Percentiles rank a stretch among this genome's conserved stretches.
Evolutionary conservation across 2,888 invertebrate species (phyloP).

Genomic region (Asteroscopus sphinx): DNA sequence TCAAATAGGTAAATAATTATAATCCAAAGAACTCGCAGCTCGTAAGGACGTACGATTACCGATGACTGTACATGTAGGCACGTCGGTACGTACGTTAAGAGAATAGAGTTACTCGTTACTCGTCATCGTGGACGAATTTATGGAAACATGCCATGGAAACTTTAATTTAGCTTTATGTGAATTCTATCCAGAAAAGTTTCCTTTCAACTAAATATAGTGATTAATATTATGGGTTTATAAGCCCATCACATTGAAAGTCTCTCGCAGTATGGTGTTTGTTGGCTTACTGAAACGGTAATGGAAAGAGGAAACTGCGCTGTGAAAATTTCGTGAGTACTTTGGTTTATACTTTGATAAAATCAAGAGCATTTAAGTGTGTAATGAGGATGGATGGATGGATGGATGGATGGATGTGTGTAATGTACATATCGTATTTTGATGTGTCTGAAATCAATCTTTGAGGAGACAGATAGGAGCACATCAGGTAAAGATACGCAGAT

Average conservation of each 20-base stretch:
- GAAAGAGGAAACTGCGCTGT: conserved; percentile 6
- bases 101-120: too few relatives aligned
- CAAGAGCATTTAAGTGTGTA: too few relatives aligned
- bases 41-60: conserved; percentile 22
- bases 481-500: too few relatives aligned
- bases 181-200: conserved; percentile 66
- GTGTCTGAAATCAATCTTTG: too few relatives aligned
- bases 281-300: conserved; percentile 33
- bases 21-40: conserved; percentile 23
- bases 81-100: not conserved
- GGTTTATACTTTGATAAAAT: not conserved
- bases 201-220: conserved; percentile 59
- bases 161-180: conserved; percentile 56
- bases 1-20: conserved; percentile 31
- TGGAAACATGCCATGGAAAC: conserved; percentile 68
- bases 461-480: too few relatives aligned
- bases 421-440: too few relatives aligned
- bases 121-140: conserved; percentile 54
- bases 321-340: conserved; percentile 48
- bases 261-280: conserved; percentile 54
- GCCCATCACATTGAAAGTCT: conserved; percentile 17
- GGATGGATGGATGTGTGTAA: too few relatives aligned
- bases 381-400: too few relatives aligned
- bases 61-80: conserved; percentile 48
- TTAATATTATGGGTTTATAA: conserved; percentile 61